A percentile compares a stretch with the other conserved stretches of the same genome.
These are phyloP conservation scores for Lathronympha strigana DNA, from an alignment of 2,888 invertebrate species.

Conservation along the genomic window DNA sequence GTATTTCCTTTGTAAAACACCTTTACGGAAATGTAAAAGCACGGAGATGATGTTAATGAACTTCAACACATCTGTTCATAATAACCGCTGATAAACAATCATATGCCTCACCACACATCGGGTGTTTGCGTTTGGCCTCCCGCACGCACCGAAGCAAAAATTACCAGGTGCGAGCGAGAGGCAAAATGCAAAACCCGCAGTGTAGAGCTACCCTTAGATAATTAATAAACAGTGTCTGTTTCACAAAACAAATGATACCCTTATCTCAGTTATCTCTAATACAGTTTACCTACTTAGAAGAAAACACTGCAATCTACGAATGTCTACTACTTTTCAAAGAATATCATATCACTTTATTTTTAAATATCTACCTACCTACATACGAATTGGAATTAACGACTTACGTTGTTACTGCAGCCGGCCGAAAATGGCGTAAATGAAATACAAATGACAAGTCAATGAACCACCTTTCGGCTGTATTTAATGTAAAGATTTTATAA, in stretches of 20 bases:
- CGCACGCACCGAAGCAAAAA: too few relatives aligned
- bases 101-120: too few relatives aligned
- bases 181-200: too few relatives aligned
- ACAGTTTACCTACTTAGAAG: not conserved
- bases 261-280: slow-evolving; percentile 1
- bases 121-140: too few relatives aligned
- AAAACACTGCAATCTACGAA: not conserved
- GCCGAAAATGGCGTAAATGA: too few relatives aligned
- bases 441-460: not conserved
- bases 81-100: slow-evolving; percentile 16
- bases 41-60: not conserved
- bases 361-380: not conserved
- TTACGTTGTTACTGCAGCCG: slow-evolving; percentile 1
- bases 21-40: too few relatives aligned
- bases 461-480: not conserved
- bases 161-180: too few relatives aligned
- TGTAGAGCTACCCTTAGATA: too few relatives aligned
- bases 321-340: too few relatives aligned
- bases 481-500: not conserved
- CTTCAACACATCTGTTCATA: slow-evolving; percentile 4
- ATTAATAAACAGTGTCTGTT: not conserved
- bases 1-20: too few relatives aligned
- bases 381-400: not conserved
- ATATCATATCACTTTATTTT: not conserved
- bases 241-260: slow-evolving; percentile 4